A percentile compares a stretch with the other conserved stretches of the same genome.
phyloP scores from a whole-genome alignment of 2,888 invertebrate genomes.

The Malachius bipustulatus region DNA sequence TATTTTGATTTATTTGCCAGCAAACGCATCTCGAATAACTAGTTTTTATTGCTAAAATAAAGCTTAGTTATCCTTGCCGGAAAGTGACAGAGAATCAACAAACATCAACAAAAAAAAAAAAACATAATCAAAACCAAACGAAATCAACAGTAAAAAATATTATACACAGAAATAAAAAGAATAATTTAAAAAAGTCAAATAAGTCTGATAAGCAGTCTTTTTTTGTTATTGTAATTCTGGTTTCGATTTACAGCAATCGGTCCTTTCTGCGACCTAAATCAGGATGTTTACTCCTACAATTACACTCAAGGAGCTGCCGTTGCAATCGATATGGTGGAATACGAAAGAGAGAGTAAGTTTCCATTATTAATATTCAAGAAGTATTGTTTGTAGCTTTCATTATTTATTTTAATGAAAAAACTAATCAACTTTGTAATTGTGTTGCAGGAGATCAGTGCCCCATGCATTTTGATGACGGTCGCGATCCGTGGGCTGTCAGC shows the following conservation, averaged over 20 bases:
- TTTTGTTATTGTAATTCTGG: too few species aligned
- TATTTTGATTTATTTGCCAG: too few species aligned
- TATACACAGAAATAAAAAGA: too few species aligned
- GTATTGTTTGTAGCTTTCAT: conserved; percentile 5
- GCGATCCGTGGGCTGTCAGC: conserved; percentile 67
- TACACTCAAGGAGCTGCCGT: conserved; percentile 89
- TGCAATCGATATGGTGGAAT: conserved; percentile 80
- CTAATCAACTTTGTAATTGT: conserved; percentile 4
- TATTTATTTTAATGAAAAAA: conserved; percentile 3
- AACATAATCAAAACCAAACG: too few species aligned
- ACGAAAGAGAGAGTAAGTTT: conserved; percentile 73
- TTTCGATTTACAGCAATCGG: conserved; percentile 80
- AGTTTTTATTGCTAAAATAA: too few species aligned
- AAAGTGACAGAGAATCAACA: too few species aligned
- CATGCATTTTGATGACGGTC: conserved; percentile 93
- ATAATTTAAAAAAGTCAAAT: too few species aligned
- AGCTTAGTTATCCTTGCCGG: too few species aligned
- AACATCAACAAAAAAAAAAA: too few species aligned
- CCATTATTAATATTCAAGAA: not conserved
- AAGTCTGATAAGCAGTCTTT: too few species aligned
- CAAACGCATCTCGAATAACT: too few species aligned
- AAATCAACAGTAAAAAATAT: too few species aligned
- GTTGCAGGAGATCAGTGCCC: conserved; percentile 81
- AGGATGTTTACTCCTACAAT: conserved; percentile 81
- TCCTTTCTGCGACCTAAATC: conserved; percentile 79